Evolutionary conservation across 1,140 invertebrate species (phyloP).

Genomic region (Ostrea denselamellosa): DNA sequence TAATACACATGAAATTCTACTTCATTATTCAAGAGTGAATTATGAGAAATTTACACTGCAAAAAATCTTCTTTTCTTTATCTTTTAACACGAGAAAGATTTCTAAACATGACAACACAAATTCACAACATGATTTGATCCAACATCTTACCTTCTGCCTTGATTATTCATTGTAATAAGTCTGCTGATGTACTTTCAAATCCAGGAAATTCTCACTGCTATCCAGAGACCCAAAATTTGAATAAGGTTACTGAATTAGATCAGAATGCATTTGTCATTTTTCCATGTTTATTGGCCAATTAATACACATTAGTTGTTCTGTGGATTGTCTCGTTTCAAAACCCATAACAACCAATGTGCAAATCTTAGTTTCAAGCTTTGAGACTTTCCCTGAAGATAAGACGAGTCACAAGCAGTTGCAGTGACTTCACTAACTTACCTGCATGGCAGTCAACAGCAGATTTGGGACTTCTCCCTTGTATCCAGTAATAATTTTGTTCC

Average conservation of each 20-base stretch:
- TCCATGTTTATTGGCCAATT: background rate
- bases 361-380: slow-evolving; percentile 23
- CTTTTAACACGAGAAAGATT: background rate
- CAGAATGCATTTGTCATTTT: background rate
- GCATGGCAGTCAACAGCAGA: slow-evolving; percentile 10
- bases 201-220: slow-evolving; percentile 39
- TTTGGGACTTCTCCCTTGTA: background rate
- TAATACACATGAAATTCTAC: background rate
- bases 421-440: slow-evolving; percentile 26
- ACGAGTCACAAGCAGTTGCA: background rate
- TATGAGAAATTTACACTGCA: background rate
- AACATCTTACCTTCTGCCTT: background rate
- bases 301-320: background rate
- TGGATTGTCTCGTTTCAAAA: background rate
- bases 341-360: slow-evolving; percentile 1
- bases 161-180: background rate
- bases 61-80: too few relatives aligned
- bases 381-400: slow-evolving; percentile 39
- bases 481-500: background rate
- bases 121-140: background rate
- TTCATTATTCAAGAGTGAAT: background rate
- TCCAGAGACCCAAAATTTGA: slow-evolving; percentile 22
- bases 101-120: background rate
- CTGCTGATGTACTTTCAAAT: background rate
- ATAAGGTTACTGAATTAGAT: background rate